A percentile compares a stretch with the other conserved stretches of the same genome.
These are phyloP conservation scores for Pocota personata DNA, from an alignment of 2,888 invertebrate species.

Conservation along the genomic window DNA sequence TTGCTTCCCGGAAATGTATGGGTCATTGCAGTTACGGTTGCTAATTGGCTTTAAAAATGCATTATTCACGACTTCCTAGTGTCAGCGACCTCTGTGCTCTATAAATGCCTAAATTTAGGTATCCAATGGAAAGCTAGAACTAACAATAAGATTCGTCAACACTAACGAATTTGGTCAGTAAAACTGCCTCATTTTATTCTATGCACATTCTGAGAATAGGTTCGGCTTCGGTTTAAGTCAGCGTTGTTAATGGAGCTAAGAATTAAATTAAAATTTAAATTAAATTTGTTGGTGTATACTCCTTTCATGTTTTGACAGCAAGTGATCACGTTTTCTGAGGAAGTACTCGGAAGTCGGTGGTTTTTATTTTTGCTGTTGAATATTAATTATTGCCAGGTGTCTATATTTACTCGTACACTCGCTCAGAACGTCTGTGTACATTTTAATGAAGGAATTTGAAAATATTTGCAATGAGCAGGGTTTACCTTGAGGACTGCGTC, in stretches of 20 bases:
- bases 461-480: not conserved
- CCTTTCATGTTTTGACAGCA: not conserved
- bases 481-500: not conserved
- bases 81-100: not conserved
- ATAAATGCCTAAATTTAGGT: slow-evolving; percentile 7
- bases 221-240: not conserved
- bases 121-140: not conserved
- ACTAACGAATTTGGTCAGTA: not conserved
- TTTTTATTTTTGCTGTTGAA: slow-evolving; percentile 1
- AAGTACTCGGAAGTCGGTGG: slow-evolving; percentile 17
- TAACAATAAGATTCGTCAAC: not conserved
- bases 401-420: not conserved
- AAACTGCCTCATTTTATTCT: not conserved
- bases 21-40: too few species aligned
- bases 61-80: not conserved
- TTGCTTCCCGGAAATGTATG: not conserved
- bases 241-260: not conserved
- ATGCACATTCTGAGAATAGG: not conserved
- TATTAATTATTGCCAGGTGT: not conserved
- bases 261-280: not conserved
- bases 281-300: not conserved
- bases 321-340: not conserved
- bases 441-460: not conserved
- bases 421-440: not conserved
- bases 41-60: too few species aligned